These are phyloP conservation scores for Phallusia fumigata DNA, from an alignment of 23 tunicate species.

Conservation along the genomic window DNA sequence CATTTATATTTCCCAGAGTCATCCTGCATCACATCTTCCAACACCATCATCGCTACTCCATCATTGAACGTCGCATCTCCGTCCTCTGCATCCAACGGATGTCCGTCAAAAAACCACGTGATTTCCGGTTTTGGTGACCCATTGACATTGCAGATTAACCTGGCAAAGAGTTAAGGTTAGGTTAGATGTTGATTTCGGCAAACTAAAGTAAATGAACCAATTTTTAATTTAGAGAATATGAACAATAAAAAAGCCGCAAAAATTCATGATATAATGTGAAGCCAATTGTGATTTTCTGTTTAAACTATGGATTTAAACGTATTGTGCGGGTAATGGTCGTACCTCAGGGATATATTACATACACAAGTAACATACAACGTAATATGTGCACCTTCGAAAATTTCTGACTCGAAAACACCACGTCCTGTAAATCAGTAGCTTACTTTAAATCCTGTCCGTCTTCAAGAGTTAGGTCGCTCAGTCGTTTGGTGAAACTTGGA, in stretches of 20 bases:
- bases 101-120: slow-evolving; percentile 81
- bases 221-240: no score
- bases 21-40: slow-evolving; percentile 90
- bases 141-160: slow-evolving; percentile 59
- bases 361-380: no score
- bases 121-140: slow-evolving; percentile 53
- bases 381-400: no score
- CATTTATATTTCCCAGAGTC: slow-evolving; percentile 77
- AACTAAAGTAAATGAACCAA: no score
- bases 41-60: slow-evolving; percentile 71
- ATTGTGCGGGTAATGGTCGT: no score
- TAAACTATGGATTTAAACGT: no score
- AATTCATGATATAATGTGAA: no score
- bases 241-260: no score
- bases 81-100: slow-evolving; percentile 59
- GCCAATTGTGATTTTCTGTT: no score
- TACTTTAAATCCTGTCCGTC: slow-evolving; percentile 89
- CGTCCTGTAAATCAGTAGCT: slow-evolving; percentile 4
- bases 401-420: no score
- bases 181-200: no score
- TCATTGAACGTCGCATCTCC: slow-evolving; percentile 58
- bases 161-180: neutral
- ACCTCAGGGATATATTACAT: no score
- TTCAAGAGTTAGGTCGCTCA: slow-evolving; percentile 47
- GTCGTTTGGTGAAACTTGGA: slow-evolving; percentile 53